Conservation (phyloP, 2,797 vertebrate species). For the Cetoscarus ocellatus region DNA sequence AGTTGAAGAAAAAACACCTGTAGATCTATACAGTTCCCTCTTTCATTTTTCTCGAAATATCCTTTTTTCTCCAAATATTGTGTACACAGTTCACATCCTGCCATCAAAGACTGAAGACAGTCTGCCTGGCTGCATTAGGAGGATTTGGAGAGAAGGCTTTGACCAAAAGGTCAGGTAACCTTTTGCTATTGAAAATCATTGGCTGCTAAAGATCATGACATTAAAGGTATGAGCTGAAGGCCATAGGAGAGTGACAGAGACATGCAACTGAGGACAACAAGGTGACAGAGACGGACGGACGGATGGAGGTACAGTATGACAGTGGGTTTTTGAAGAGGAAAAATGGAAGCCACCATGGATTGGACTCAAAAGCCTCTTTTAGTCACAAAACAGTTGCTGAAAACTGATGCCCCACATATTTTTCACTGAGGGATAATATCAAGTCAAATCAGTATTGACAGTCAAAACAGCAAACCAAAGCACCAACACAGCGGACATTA, state of each 20-base stretch:
- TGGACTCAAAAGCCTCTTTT: no score
- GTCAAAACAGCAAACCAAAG: no score
- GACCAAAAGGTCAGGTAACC: constrained; percentile 80
- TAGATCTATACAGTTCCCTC: background rate
- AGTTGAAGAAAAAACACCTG: no score
- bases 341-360: no score
- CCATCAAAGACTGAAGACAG: constrained; percentile 28
- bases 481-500: no score
- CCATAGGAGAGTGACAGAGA: constrained; percentile 24
- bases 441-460: no score
- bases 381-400: no score
- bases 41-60: constrained; percentile 4
- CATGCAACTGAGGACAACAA: constrained; percentile 26
- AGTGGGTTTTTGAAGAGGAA: no score
- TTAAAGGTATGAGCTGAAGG: constrained; percentile 67
- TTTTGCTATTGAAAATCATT: constrained; percentile 83
- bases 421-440: no score
- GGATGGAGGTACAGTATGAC: background rate
- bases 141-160: constrained; percentile 56
- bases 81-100: constrained; percentile 41
- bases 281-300: constrained; percentile 22
- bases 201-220: constrained; percentile 83
- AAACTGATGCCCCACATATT: no score
- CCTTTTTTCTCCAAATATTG: constrained; percentile 12
- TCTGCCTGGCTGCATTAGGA: constrained; percentile 36